Evolutionary conservation across 2,888 invertebrate species (phyloP), one percentile per base, ranked within the genome.

Genomic region (Drosophila monieri): DNA sequence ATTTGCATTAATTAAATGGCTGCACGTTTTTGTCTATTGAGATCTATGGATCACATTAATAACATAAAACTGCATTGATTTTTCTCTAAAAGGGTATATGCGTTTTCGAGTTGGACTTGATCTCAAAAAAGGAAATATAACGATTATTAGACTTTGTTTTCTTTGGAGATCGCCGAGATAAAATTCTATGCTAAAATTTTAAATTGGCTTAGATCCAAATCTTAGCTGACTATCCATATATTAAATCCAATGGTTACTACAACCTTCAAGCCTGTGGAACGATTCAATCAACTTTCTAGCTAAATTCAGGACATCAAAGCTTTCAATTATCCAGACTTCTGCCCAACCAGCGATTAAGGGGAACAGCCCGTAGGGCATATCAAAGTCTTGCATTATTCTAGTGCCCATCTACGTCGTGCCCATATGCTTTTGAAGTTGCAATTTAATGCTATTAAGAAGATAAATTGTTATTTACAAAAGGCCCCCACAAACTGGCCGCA

Each of bases 1-100:
- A 72, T 62, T 71, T 65, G 62, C 72, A 80, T 84, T 68, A 62
- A 81, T 85, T 79, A 70, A 73, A 57, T 44, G 46, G 18, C 49
- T 49, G 41, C 56, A 55, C 53, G 58, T 41, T 69, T 69, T 18
- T 41, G 15, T 8, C 15, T 41, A 46, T 44, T 43, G 46, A 58
- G 71, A 57, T 70, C 41, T 53, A 58, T 44, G 21, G 14, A 23
- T 39, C 21, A n/a, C 30, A 14, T 21, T 27, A 30, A 37, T 14
- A 43, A 14, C n/a, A n/a, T 41, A 32, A 23, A 41, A 39, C 41
- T 35, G 32, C 48, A 41, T 23, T 37, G 49, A 32, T 21, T 23
- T 32, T 27, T 53, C 60, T 60, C 3, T 46, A 46, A 51, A 46
- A 35, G 60, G 46, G 12, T 35, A 30, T 18, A 41, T 46, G 5